Evolutionary conservation across 2,888 invertebrate genomes (phyloP).

Genomic region (Theodoxus fluviatilis): DNA sequence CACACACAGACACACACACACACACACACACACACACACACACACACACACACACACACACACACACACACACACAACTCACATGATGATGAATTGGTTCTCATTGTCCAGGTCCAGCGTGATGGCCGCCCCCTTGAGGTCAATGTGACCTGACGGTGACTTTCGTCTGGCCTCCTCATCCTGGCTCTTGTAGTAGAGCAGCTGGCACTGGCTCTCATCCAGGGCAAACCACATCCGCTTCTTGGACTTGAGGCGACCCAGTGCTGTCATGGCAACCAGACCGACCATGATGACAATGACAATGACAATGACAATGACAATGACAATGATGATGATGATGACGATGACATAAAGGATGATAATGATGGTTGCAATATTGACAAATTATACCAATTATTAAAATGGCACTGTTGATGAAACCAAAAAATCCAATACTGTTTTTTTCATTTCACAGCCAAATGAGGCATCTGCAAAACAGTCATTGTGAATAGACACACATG

Average conservation of each 20-base stretch:
- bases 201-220: constrained; percentile 61
- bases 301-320: background rate
- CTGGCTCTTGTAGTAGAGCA: constrained; percentile 59
- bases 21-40: constrained; percentile 19
- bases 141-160: constrained; percentile 54
- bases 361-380: background rate
- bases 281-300: background rate
- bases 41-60: constrained; percentile 22
- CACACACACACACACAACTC: constrained; percentile 36
- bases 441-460: background rate
- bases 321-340: background rate
- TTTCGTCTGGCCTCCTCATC: constrained; percentile 55
- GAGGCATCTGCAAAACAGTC: no score
- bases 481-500: no score
- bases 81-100: constrained; percentile 66
- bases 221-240: constrained; percentile 63
- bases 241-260: constrained; percentile 60
- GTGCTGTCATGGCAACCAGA: constrained; percentile 48
- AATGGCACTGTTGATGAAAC: background rate
- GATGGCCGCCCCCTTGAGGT: constrained; percentile 62
- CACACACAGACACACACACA: constrained; percentile 15
- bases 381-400: background rate
- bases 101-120: constrained; percentile 61
- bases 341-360: background rate
- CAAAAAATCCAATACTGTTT: background rate